phyloP scores from a whole-genome alignment of 2,113 vertebrate species.

The Coptodon bakossiorum region DNA sequence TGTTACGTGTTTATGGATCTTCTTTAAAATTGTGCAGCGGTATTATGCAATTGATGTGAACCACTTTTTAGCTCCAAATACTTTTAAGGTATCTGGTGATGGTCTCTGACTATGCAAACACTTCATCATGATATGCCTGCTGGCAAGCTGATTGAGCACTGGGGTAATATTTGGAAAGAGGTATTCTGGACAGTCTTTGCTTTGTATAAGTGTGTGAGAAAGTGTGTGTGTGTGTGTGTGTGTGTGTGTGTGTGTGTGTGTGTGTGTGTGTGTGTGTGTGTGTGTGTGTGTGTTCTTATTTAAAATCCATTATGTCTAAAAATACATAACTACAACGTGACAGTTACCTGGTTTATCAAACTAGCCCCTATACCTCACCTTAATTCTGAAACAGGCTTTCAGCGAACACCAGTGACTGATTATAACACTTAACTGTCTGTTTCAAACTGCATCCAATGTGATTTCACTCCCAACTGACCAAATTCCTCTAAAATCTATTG shows the following conservation, averaged over 20 bases:
- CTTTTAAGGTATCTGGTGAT: constrained; percentile 45
- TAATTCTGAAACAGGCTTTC: neutral
- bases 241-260: neutral
- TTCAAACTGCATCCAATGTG: neutral
- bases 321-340: neutral
- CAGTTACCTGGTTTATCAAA: neutral
- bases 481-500: neutral
- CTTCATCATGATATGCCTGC: constrained; percentile 33
- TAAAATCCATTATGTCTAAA: neutral
- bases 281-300: neutral
- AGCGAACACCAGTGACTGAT: neutral
- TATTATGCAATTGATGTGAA: neutral
- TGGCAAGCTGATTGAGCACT: constrained; percentile 33
- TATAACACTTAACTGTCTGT: neutral
- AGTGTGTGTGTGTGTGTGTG: neutral
- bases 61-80: neutral
- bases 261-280: neutral
- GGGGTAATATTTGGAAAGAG: constrained; percentile 54
- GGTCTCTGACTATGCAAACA: constrained; percentile 50
- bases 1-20: neutral
- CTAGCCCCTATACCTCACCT: neutral
- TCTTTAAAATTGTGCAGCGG: neutral
- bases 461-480: neutral
- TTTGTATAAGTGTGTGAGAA: neutral
- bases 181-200: constrained; percentile 9